Evolutionary conservation across 2,113 vertebrate genomes (phyloP).

Genomic region (Limnothrissa miodon): DNA sequence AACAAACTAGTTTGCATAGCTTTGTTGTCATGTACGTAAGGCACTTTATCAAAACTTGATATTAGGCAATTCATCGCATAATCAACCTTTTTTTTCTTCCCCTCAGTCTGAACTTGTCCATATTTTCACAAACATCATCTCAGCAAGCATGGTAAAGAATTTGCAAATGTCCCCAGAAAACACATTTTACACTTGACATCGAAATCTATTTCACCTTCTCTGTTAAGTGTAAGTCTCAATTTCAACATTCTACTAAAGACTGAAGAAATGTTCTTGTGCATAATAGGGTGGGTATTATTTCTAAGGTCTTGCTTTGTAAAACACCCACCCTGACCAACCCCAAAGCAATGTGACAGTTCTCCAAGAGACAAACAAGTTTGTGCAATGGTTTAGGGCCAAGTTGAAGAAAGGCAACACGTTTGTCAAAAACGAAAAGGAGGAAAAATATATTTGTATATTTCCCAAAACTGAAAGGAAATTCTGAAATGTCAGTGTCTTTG

Average conservation of each 20-base stretch:
- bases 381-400: constrained; percentile 73
- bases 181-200: constrained; percentile 53
- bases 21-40: constrained; percentile 93
- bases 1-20: constrained; percentile 88
- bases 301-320: constrained; percentile 59
- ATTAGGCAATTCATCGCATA: constrained; percentile 65
- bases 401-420: constrained; percentile 70
- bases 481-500: constrained; percentile 40
- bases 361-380: constrained; percentile 62
- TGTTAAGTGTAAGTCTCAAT: constrained; percentile 73
- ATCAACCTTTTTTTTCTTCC: constrained; percentile 50
- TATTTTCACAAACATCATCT: constrained; percentile 58
- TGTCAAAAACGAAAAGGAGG: constrained; percentile 48
- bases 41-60: constrained; percentile 79
- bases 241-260: constrained; percentile 66
- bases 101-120: constrained; percentile 26
- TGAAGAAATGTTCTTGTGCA: constrained; percentile 70
- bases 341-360: constrained; percentile 67
- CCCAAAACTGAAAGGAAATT: constrained; percentile 49
- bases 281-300: constrained; percentile 54
- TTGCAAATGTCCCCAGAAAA: constrained; percentile 53
- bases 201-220: constrained; percentile 49
- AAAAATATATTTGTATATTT: constrained; percentile 26
- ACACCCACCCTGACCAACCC: background rate
- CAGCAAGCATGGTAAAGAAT: constrained; percentile 60